A percentile compares a stretch with the other conserved stretches of the same genome.
phyloP scores from a whole-genome alignment of 2,113 vertebrate species.

The Vireo altiloquus region DNA sequence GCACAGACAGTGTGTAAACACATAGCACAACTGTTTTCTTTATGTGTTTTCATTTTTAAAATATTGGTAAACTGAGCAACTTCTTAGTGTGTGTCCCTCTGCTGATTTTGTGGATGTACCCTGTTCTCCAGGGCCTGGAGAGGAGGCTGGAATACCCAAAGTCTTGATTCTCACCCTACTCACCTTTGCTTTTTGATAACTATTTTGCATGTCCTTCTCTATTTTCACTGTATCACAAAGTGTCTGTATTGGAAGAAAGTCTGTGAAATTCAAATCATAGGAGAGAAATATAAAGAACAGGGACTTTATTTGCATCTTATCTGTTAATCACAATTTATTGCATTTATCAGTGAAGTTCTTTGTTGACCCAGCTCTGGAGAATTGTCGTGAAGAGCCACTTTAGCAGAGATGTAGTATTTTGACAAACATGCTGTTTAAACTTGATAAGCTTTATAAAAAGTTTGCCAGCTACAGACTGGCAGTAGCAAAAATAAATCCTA shows the following conservation, averaged over 20 bases:
- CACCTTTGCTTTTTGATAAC: background rate
- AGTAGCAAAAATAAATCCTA: constrained; percentile 51
- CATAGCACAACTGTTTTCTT: background rate
- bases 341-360: background rate
- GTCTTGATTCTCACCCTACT: background rate
- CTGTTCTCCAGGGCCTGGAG: background rate
- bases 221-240: background rate
- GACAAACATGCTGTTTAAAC: constrained; percentile 45
- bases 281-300: background rate
- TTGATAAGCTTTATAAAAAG: constrained; percentile 28
- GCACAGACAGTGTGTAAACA: background rate
- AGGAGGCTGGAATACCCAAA: background rate
- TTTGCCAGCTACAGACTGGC: constrained; percentile 11
- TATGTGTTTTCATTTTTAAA: background rate
- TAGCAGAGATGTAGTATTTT: background rate
- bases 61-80: background rate
- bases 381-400: background rate
- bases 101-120: background rate
- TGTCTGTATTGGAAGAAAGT: background rate
- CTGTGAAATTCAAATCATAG: background rate
- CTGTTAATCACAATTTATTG: background rate
- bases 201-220: background rate
- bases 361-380: constrained; percentile 3
- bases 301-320: background rate
- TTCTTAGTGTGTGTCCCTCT: background rate